A percentile compares a stretch with the other conserved stretches of the same genome.
Conservation (phyloP, 1,140 invertebrate species). For the Ceratina japonica region DNA sequence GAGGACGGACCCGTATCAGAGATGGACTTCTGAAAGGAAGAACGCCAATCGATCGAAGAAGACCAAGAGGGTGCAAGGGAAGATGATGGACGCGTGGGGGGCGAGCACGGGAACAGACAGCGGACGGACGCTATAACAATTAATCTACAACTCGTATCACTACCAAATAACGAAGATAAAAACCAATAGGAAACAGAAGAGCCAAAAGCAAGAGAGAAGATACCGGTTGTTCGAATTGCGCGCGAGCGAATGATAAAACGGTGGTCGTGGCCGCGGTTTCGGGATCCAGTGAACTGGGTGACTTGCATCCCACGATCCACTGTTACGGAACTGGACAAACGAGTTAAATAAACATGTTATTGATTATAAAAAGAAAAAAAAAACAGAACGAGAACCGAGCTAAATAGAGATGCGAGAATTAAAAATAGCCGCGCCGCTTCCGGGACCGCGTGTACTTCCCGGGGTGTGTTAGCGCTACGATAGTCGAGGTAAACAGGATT, state of each 20-base stretch:
- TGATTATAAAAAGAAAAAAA: slow-evolving; percentile 61
- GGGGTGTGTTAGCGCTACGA: slow-evolving; percentile 4
- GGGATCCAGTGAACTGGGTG: slow-evolving; percentile 5
- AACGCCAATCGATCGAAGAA: background rate
- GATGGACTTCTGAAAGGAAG: background rate
- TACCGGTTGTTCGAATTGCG: slow-evolving; percentile 67
- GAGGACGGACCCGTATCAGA: background rate
- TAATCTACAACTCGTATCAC: slow-evolving; percentile 69
- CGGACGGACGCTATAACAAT: slow-evolving; percentile 54
- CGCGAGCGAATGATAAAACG: slow-evolving; percentile 30
- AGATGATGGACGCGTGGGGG: background rate
- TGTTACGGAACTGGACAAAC: slow-evolving; percentile 46
- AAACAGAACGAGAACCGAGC: slow-evolving; percentile 40
- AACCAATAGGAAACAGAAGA: slow-evolving; percentile 44
- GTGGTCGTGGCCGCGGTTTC: slow-evolving; percentile 10
- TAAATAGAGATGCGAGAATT: slow-evolving; percentile 49
- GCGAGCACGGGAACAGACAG: slow-evolving; percentile 28
- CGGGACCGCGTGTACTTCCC: background rate
- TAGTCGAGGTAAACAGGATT: slow-evolving; percentile 50
- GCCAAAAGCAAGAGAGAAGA: slow-evolving; percentile 4
- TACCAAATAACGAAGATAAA: slow-evolving; percentile 63
- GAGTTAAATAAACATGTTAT: slow-evolving; percentile 64
- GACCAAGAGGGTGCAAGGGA: background rate
- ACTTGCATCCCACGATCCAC: slow-evolving; percentile 29
- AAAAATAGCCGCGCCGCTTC: slow-evolving; percentile 20